Evolutionary conservation across 2,888 invertebrate species (phyloP).

Genomic region (Philopedon plagiatum): DNA sequence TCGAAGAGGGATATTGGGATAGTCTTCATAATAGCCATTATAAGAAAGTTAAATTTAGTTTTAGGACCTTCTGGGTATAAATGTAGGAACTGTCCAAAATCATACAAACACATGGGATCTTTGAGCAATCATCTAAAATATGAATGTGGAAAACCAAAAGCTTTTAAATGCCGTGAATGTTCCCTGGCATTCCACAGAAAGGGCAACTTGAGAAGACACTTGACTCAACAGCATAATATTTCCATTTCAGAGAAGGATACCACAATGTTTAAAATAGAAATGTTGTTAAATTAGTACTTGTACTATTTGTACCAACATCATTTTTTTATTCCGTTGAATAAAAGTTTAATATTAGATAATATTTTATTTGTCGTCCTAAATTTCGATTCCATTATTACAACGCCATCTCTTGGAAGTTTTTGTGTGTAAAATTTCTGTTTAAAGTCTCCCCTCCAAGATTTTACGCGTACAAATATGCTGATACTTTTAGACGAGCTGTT

Average conservation of each 20-base stretch:
- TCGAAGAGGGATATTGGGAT: too few species aligned
- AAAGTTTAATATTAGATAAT: too few species aligned
- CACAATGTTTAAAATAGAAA: neutral
- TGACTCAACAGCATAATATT: slow-evolving; percentile 43
- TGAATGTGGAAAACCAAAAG: slow-evolving; percentile 46
- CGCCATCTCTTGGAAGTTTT: too few species aligned
- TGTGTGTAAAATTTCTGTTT: too few species aligned
- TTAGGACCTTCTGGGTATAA: slow-evolving; percentile 4
- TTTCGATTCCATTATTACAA: too few species aligned
- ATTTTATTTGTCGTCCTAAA: too few species aligned
- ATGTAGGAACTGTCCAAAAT: slow-evolving; percentile 40
- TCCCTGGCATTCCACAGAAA: slow-evolving; percentile 8
- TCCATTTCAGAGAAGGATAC: slow-evolving; percentile 2
- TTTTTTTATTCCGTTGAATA: too few species aligned
- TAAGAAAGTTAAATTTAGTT: neutral
- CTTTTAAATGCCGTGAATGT: slow-evolving; percentile 28
- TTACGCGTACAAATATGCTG: too few species aligned
- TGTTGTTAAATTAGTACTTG: neutral
- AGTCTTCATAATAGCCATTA: too few species aligned
- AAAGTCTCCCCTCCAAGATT: too few species aligned
- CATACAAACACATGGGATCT: slow-evolving; percentile 43
- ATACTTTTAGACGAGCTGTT: too few species aligned
- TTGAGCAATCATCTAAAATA: slow-evolving; percentile 46
- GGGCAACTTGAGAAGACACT: slow-evolving; percentile 20
- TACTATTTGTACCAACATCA: too few species aligned